Conservation (phyloP, 1,140 invertebrate genomes). For the Drosophila ananassae region DNA sequence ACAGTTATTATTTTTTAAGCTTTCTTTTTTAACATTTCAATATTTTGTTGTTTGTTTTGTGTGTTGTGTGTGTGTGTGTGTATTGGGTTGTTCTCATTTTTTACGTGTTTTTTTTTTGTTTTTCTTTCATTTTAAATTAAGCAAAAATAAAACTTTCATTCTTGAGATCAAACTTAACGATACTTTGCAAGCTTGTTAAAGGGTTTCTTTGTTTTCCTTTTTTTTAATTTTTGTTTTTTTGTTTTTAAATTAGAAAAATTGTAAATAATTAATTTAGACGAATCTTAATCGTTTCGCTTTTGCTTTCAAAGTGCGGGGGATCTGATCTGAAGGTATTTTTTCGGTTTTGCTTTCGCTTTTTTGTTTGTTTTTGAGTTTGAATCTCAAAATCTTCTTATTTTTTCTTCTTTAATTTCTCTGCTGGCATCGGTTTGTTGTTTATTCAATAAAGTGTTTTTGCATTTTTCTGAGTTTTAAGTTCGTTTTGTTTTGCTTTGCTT, state of each 20-base stretch:
- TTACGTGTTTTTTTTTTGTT: slow-evolving; percentile 35
- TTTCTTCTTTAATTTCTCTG: slow-evolving; percentile 9
- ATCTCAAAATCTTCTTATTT: slow-evolving; percentile 14
- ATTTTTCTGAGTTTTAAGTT: slow-evolving; percentile 41
- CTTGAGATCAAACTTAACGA: slow-evolving; percentile 82
- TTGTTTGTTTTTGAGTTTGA: slow-evolving; percentile 4
- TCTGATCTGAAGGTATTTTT: slow-evolving; percentile 19
- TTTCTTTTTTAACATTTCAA: slow-evolving; percentile 54
- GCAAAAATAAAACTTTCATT: slow-evolving; percentile 74
- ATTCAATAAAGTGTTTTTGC: slow-evolving; percentile 68
- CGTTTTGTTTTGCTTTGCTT: slow-evolving; percentile 59
- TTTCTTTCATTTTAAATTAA: slow-evolving; percentile 70
- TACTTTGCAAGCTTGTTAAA: slow-evolving; percentile 73
- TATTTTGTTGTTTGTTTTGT: slow-evolving; percentile 24
- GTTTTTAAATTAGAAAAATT: slow-evolving; percentile 33
- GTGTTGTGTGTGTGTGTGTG: slow-evolving; percentile 13
- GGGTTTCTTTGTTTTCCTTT: slow-evolving; percentile 4
- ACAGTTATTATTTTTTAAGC: slow-evolving; percentile 70
- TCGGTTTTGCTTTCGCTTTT: slow-evolving; percentile 17
- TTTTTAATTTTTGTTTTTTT: neutral
- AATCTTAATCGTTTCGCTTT: slow-evolving; percentile 32
- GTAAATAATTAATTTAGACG: slow-evolving; percentile 49
- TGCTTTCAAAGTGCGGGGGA: slow-evolving; percentile 36
- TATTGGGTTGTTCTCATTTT: slow-evolving; percentile 10
- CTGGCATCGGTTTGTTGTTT: slow-evolving; percentile 46